Evolutionary conservation across 2,888 invertebrate species (phyloP).

Genomic region (Hoplodrina blanda): DNA sequence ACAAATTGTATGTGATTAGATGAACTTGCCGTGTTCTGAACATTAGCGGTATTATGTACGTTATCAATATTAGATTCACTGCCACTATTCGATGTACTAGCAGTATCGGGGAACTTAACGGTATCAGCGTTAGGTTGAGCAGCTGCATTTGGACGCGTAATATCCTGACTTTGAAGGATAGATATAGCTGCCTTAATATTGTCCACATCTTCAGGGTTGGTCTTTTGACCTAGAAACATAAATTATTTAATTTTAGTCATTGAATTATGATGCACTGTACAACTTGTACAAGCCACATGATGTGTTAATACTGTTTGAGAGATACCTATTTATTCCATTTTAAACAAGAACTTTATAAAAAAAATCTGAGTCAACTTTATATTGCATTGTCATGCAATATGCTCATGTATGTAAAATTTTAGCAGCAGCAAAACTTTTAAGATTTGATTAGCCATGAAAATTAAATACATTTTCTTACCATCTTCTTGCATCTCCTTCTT

Average conservation of each 20-base stretch:
- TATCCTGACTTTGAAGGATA: slow-evolving; percentile 83
- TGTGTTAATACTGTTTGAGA: too few species aligned
- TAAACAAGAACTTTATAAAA: too few species aligned
- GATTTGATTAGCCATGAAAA: too few species aligned
- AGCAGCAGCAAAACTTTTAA: too few species aligned
- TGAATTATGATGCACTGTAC: background rate
- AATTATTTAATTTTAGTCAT: background rate
- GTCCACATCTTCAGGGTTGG: slow-evolving; percentile 82
- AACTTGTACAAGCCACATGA: too few species aligned
- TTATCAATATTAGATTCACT: slow-evolving; percentile 9
- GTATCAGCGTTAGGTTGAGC: slow-evolving; percentile 48
- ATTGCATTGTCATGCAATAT: too few species aligned
- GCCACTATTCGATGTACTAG: slow-evolving; percentile 51
- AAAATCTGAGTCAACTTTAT: too few species aligned
- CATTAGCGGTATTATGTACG: slow-evolving; percentile 52
- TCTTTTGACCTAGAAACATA: slow-evolving; percentile 74
- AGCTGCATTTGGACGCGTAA: slow-evolving; percentile 60
- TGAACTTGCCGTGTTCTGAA: slow-evolving; percentile 39
- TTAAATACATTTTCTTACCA: slow-evolving; percentile 61
- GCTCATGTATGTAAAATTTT: too few species aligned
- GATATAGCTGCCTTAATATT: slow-evolving; percentile 87
- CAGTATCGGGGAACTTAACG: slow-evolving; percentile 29
- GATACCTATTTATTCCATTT: too few species aligned
- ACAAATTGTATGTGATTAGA: slow-evolving; percentile 76
- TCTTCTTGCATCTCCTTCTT: slow-evolving; percentile 92